Evolutionary conservation across 2,113 vertebrate genomes (phyloP).

Genomic region (Natator depressus): DNA sequence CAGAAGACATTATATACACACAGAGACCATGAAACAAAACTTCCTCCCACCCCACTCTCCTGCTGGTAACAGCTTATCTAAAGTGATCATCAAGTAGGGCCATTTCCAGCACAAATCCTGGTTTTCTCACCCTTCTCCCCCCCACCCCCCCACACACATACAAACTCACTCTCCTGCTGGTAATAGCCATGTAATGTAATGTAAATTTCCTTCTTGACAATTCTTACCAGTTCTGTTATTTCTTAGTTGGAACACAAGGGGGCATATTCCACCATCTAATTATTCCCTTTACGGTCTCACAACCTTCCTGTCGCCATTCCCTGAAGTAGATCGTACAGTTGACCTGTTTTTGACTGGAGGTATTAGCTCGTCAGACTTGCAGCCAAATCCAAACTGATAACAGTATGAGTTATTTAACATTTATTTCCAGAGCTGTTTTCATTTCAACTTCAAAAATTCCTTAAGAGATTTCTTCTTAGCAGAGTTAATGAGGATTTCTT

Average conservation of each 20-base stretch:
- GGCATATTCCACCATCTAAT: conserved; percentile 43
- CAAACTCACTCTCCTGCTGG: too few relatives aligned
- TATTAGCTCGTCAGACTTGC: not conserved
- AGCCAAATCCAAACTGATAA: not conserved
- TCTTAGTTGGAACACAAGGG: conserved; percentile 41
- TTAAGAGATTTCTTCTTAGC: conserved; percentile 10
- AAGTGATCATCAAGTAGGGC: too few relatives aligned
- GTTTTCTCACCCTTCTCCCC: too few relatives aligned
- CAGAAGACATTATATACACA: too few relatives aligned
- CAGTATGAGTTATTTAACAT: not conserved
- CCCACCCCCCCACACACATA: too few relatives aligned
- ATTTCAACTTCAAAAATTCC: not conserved
- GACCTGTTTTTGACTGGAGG: not conserved
- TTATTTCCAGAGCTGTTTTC: not conserved
- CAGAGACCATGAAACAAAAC: too few relatives aligned
- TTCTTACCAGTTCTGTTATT: not conserved
- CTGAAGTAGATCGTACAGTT: not conserved
- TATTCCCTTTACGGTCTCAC: not conserved
- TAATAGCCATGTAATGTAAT: too few relatives aligned
- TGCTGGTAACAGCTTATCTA: too few relatives aligned
- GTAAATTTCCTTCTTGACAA: not conserved
- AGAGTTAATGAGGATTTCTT: not conserved
- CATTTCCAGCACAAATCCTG: too few relatives aligned
- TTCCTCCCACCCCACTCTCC: too few relatives aligned
- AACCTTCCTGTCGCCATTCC: not conserved